Evolutionary conservation across 1,140 invertebrate genomes (phyloP).

Genomic region (Chrysomallon squamiferum): DNA sequence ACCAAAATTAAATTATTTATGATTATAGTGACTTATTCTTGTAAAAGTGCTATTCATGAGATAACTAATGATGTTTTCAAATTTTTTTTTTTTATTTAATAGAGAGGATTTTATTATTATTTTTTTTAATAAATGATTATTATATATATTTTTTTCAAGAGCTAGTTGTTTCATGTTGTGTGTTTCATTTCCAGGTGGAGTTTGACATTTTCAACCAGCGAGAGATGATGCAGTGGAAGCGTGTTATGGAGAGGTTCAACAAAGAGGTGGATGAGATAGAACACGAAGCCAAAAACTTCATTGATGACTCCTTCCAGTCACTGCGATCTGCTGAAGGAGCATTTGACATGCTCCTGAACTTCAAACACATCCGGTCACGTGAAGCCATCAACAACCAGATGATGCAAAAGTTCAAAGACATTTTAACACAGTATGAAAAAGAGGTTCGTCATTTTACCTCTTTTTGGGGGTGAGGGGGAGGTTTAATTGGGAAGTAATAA

Average conservation of each 20-base stretch:
- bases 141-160: too few relatives aligned
- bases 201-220: conserved; percentile 81
- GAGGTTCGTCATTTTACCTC: conserved; percentile 70
- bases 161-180: too few relatives aligned
- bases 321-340: conserved; percentile 81
- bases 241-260: conserved; percentile 77
- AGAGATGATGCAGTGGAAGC: conserved; percentile 83
- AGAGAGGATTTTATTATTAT: too few relatives aligned
- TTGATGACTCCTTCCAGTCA: conserved; percentile 83
- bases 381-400: conserved; percentile 75
- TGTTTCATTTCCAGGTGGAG: conserved; percentile 66
- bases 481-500: neutral
- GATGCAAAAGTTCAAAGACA: conserved; percentile 81
- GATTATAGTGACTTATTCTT: too few relatives aligned
- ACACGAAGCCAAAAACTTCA: conserved; percentile 81
- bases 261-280: conserved; percentile 77
- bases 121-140: too few relatives aligned
- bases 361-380: conserved; percentile 79
- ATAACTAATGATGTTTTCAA: too few relatives aligned
- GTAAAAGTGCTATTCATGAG: too few relatives aligned
- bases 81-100: too few relatives aligned
- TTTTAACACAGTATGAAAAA: conserved; percentile 82
- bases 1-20: too few relatives aligned
- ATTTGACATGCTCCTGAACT: conserved; percentile 79
- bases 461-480: neutral